Percentiles rank a stretch among this genome's conserved stretches.
These are phyloP conservation scores for Chaunax sp. DNA, from an alignment of 2,797 vertebrate genomes.

Conservation along the genomic window DNA sequence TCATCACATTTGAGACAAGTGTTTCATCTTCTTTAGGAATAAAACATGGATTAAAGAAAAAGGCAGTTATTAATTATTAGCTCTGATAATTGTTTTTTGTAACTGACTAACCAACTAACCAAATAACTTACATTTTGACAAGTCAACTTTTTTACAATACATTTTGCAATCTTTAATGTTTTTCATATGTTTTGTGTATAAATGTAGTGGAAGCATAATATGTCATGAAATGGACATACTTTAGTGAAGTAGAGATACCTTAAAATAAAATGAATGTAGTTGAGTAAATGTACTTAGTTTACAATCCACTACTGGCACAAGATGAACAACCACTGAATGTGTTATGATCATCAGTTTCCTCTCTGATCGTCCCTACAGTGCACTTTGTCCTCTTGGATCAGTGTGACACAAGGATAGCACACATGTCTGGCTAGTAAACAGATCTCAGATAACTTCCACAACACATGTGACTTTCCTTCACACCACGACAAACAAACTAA, in stretches of 20 bases:
- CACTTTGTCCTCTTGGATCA: slow-evolving; percentile 8
- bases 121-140: neutral
- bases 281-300: neutral
- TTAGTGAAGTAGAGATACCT: neutral
- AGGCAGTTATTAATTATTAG: too few relatives aligned
- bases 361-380: slow-evolving; percentile 33
- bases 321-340: slow-evolving; percentile 9
- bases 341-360: neutral
- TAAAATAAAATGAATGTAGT: too few relatives aligned
- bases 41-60: too few relatives aligned
- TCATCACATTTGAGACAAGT: neutral
- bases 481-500: neutral
- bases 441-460: neutral
- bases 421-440: neutral
- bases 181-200: neutral
- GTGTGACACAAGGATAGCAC: neutral
- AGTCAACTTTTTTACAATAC: neutral
- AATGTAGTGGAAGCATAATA: neutral
- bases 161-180: neutral
- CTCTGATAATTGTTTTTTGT: too few relatives aligned
- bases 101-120: too few relatives aligned
- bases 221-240: neutral
- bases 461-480: slow-evolving; percentile 8
- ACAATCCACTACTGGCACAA: slow-evolving; percentile 10
- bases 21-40: too few relatives aligned